Base-by-base conservation (phyloP, 1,140 invertebrate genomes). In the Gonatopus flavifemur region DNA sequence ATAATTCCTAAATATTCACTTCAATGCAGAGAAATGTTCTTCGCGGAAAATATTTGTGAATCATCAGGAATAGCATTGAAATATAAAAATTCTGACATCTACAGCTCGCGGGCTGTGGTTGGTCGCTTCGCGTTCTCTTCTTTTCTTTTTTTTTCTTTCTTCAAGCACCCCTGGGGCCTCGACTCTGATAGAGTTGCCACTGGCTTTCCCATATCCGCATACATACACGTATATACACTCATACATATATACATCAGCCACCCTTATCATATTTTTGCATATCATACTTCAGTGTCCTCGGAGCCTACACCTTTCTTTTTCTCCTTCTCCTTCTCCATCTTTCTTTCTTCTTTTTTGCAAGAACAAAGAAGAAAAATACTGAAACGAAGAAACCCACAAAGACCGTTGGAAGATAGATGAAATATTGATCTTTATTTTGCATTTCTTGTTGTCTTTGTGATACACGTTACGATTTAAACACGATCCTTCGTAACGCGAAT, bases 231-330 rank as follows among this genome's bases (percentile, higher is more conserved):
- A 12, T 21, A 20, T n/a, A 30, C 36, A 52, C 38, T 12, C 12
- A 30, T 36, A 36, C 50, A 28, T 24, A 41, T 50, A 59, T 47
- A 59, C 48, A 52, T 53, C 39, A 63, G 51, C 62, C 46, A 59
- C 54, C 51, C 64, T 67, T 67, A 67, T 67, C 65, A 66, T 67
- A 67, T 67, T 66, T 67, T 67, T 67, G 65, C 65, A 67, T 67
- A 67, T 67, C 64, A 62, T 67, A 66, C 59, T n/a, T n/a, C 61
- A 52, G 52, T 61, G 49, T 58, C 58, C 57, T 56, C 55, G 47
- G 53, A 42, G 51, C 51, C 58, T n/a, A 53, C 62, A 59, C 60
- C 57, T 49, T 56, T 45, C 22, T 57, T 37, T 37, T 42, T 40
- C 40, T 41, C 35, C 10, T 46, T n/a, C 24, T 19, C 4, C 39